These are phyloP conservation scores for Antheraea yamamai DNA, from an alignment of 2,888 invertebrate species.

Conservation along the genomic window DNA sequence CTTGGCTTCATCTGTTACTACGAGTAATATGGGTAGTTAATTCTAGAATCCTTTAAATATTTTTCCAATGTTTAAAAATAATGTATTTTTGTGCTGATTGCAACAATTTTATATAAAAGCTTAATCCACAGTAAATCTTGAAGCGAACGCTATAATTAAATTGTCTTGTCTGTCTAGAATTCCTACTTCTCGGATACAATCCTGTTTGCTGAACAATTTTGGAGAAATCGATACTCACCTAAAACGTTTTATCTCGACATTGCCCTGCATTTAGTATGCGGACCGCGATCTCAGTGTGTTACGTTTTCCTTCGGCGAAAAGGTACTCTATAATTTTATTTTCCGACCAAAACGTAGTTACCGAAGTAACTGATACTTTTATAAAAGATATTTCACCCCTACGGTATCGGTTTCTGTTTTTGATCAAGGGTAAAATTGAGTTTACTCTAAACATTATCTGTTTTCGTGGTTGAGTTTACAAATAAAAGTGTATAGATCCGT, in stretches of 20 bases:
- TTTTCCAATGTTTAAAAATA: too few species aligned
- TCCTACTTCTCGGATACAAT: conserved; percentile 31
- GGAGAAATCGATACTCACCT: conserved; percentile 61
- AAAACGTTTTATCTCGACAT: conserved; percentile 42
- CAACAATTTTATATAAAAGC: background rate
- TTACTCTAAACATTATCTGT: conserved; percentile 31
- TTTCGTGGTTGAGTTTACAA: conserved; percentile 5
- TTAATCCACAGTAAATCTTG: background rate
- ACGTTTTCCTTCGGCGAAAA: conserved; percentile 73
- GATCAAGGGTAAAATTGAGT: conserved; percentile 52
- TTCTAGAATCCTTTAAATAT: too few species aligned
- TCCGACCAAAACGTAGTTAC: conserved; percentile 78
- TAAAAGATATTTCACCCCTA: conserved; percentile 52
- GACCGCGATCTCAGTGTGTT: conserved; percentile 64
- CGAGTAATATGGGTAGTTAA: too few species aligned
- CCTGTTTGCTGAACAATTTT: conserved; percentile 54
- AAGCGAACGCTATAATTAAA: background rate
- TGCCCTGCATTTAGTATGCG: conserved; percentile 63
- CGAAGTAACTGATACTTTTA: conserved; percentile 73
- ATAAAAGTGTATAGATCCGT: background rate
- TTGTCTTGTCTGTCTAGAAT: background rate
- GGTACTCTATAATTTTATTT: conserved; percentile 82
- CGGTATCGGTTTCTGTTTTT: conserved; percentile 51
- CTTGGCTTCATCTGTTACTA: too few species aligned
- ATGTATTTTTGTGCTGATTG: too few species aligned